Evolutionary conservation across 2,113 vertebrate genomes (phyloP).

Genomic region (Elephas maximus): DNA sequence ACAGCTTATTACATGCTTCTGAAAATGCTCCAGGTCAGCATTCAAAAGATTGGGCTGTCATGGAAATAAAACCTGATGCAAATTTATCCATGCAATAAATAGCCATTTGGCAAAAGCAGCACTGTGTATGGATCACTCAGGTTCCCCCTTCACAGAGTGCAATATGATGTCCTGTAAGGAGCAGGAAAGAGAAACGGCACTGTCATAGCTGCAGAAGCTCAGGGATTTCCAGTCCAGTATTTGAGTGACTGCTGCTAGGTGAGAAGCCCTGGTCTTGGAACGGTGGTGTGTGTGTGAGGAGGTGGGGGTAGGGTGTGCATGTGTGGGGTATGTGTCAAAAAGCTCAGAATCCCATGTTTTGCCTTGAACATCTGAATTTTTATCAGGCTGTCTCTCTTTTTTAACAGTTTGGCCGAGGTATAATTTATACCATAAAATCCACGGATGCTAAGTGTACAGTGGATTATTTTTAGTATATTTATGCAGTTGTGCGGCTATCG

Average conservation of each 20-base stretch:
- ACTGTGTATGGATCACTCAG: not conserved
- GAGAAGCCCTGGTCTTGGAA: not conserved
- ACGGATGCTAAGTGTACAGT: not conserved
- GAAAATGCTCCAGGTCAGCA: conserved; percentile 21
- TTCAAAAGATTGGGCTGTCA: not conserved
- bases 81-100: not conserved
- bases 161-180: not conserved
- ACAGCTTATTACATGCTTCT: conserved; percentile 3
- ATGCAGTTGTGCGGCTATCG: not conserved
- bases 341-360: conserved; percentile 27
- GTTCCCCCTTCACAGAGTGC: not conserved
- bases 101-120: not conserved
- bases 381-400: not conserved
- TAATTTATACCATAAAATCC: not conserved
- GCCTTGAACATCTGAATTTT: not conserved
- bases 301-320: not conserved
- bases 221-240: not conserved
- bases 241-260: not conserved
- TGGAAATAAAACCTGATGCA: conserved; percentile 38
- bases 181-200: not conserved
- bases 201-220: not conserved
- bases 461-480: not conserved
- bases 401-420: not conserved
- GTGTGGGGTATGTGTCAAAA: not conserved
- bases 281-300: not conserved